These are phyloP conservation scores for Leptinotarsa undecemlineata DNA, from an alignment of 1,140 invertebrate genomes.

Conservation along the genomic window DNA sequence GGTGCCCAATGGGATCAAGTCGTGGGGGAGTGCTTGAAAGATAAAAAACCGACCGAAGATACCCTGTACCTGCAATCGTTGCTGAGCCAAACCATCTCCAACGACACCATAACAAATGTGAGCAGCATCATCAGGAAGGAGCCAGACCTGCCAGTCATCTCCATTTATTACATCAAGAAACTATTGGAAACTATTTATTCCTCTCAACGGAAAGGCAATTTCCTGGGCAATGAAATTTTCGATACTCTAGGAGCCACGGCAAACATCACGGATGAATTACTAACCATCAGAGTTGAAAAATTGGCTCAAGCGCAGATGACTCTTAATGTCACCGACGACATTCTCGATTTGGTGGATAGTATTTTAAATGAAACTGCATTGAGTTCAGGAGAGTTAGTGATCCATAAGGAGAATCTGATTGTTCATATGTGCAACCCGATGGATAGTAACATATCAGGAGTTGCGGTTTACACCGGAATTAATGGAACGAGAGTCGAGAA, in stretches of 20 bases:
- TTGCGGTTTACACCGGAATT: conserved; percentile 55
- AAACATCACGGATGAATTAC: conserved; percentile 30
- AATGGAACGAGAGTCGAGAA: conserved; percentile 49
- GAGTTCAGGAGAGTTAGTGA: conserved; percentile 10
- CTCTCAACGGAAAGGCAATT: conserved; percentile 9
- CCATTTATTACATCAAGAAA: conserved; percentile 35
- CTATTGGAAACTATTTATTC: conserved; percentile 18
- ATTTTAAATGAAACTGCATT: neutral
- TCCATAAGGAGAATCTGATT: conserved; percentile 51
- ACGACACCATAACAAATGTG: conserved; percentile 41
- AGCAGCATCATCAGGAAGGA: conserved; percentile 24
- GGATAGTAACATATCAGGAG: conserved; percentile 61
- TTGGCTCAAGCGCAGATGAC: conserved; percentile 33
- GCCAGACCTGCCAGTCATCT: conserved; percentile 30
- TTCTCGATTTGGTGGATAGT: conserved; percentile 27
- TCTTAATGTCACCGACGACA: conserved; percentile 37
- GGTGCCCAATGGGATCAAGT: conserved; percentile 57
- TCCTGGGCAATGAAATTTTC: neutral
- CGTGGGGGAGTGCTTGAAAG: conserved; percentile 51
- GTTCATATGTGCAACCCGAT: conserved; percentile 60
- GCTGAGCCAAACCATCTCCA: conserved; percentile 53
- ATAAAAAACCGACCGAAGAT: conserved; percentile 52
- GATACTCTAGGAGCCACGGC: conserved; percentile 24
- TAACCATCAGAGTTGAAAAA: conserved; percentile 18
- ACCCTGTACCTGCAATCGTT: conserved; percentile 42